Evolutionary conservation across 2,797 vertebrate species (phyloP), one percentile per base, ranked within the genome.

Genomic region (Dicrostonyx torquatus): DNA sequence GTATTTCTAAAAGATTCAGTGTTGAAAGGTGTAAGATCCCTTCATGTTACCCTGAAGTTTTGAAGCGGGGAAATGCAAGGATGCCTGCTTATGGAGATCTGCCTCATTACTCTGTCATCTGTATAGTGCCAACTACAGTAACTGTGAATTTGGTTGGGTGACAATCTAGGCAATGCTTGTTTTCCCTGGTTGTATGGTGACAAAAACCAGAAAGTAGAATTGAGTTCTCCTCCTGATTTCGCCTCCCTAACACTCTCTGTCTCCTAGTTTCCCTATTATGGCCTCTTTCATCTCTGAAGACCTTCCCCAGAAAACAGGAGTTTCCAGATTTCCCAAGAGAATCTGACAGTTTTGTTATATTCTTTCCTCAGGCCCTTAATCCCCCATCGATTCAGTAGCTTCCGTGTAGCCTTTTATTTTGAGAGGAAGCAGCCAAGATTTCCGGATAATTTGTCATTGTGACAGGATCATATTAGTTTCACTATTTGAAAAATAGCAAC

Each of bases 371-470:
- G 48, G 95, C 88, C 7, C 17, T n/a, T 13, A 9, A 24, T 79
- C 3, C 31, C 18, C 15, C 70, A 18, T 86, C 89, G 29, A 87
- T 90, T 80, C 2, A 50, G n/a, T 45, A 50, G 8, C 58, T 97
- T 80, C 64, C n/a, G n/a, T 87, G 45, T 13, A 68, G 45, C 11
- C 50, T 80, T 72, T 80, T 86, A 55, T 53, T 78, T 85, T 75
- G 77, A 92, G 29, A 31, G 5, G 83, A 93, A 87, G 31, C 31
- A 88, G 70, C 26, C 24, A 58, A 84, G 2, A 95, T 12, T 75
- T 93, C 37, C 87, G 91, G 66, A 68, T 89, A 87, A 92, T 90
- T 96, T 0, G 1, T 94, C 86, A 86, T 95, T 37, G 73, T 91
- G 72, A 92, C 58, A 94, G 82, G 31, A 80, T 55, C 29, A 6